phyloP scores from a whole-genome alignment of 2,797 vertebrate species.

The Micropoecilia bifurca region DNA sequence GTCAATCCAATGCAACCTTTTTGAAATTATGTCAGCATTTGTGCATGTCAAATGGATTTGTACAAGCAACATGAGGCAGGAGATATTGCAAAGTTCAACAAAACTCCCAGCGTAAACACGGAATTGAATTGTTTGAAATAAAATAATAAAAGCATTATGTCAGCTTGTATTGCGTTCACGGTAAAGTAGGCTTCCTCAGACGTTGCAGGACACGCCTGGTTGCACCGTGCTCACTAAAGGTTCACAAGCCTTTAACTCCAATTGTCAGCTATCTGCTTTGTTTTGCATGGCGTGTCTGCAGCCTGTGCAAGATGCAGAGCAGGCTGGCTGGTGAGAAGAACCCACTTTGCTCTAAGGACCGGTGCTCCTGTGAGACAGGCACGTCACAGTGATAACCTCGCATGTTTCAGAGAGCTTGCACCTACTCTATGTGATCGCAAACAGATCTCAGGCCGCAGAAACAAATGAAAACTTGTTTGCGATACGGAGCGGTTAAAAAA shows the following conservation, averaged over 20 bases:
- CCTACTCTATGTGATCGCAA: slow-evolving; percentile 52
- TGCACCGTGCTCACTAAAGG: slow-evolving; percentile 53
- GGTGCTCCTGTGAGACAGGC: slow-evolving; percentile 74
- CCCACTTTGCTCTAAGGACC: slow-evolving; percentile 45
- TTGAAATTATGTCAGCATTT: slow-evolving; percentile 49
- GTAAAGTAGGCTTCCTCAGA: slow-evolving; percentile 51
- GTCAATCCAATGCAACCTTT: slow-evolving; percentile 51
- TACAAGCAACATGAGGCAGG: slow-evolving; percentile 11
- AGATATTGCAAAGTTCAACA: slow-evolving; percentile 37
- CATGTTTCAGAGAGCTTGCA: slow-evolving; percentile 44
- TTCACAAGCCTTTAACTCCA: slow-evolving; percentile 73
- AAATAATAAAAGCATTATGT: slow-evolving; percentile 54
- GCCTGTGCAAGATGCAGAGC: slow-evolving; percentile 50
- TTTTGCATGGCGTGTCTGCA: slow-evolving; percentile 69
- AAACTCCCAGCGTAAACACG: slow-evolving; percentile 38
- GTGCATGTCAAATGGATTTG: slow-evolving; percentile 50
- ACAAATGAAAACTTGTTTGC: slow-evolving; percentile 55
- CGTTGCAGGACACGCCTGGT: slow-evolving; percentile 46
- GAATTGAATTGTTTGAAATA: slow-evolving; percentile 51
- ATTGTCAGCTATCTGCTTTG: slow-evolving; percentile 80
- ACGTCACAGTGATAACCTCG: slow-evolving; percentile 76
- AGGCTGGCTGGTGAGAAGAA: slow-evolving; percentile 68
- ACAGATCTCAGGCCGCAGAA: slow-evolving; percentile 26
- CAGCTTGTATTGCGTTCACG: slow-evolving; percentile 50
- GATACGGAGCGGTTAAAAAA: slow-evolving; percentile 41